Conservation (phyloP, 2,888 invertebrate species). For the Prosopocoilus inquinatus region DNA sequence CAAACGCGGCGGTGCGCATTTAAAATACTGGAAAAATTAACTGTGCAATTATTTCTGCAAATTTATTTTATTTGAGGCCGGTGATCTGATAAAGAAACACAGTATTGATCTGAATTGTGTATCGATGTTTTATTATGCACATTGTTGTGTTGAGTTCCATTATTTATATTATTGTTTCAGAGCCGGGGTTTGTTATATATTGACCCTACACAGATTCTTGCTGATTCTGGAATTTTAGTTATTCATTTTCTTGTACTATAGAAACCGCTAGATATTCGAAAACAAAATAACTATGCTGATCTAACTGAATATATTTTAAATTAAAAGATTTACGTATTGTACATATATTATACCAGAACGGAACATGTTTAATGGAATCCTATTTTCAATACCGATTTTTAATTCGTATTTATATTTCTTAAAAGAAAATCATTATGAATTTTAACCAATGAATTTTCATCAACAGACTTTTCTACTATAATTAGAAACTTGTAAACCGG, state of each 20-base stretch:
- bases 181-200: slow-evolving; percentile 31
- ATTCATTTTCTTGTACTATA: slow-evolving; percentile 17
- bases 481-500: too few relatives aligned
- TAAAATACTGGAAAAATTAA: slow-evolving; percentile 3
- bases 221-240: slow-evolving; percentile 32
- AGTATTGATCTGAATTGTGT: slow-evolving; percentile 49
- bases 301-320: too few relatives aligned
- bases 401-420: too few relatives aligned
- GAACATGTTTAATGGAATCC: too few relatives aligned
- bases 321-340: too few relatives aligned
- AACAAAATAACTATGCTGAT: too few relatives aligned
- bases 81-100: slow-evolving; percentile 49
- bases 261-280: too few relatives aligned
- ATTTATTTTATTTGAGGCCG: slow-evolving; percentile 48
- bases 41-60: slow-evolving; percentile 33
- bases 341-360: too few relatives aligned
- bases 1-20: background rate
- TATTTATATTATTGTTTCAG: slow-evolving; percentile 42
- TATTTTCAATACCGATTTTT: too few relatives aligned
- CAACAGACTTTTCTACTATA: too few relatives aligned
- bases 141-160: slow-evolving; percentile 43
- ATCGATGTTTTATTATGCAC: slow-evolving; percentile 46
- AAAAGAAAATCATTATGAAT: too few relatives aligned
- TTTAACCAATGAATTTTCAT: too few relatives aligned
- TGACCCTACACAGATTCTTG: slow-evolving; percentile 29